Base-by-base conservation (phyloP, 1,140 invertebrate genomes). In the Sarcophaga bullata region DNA sequence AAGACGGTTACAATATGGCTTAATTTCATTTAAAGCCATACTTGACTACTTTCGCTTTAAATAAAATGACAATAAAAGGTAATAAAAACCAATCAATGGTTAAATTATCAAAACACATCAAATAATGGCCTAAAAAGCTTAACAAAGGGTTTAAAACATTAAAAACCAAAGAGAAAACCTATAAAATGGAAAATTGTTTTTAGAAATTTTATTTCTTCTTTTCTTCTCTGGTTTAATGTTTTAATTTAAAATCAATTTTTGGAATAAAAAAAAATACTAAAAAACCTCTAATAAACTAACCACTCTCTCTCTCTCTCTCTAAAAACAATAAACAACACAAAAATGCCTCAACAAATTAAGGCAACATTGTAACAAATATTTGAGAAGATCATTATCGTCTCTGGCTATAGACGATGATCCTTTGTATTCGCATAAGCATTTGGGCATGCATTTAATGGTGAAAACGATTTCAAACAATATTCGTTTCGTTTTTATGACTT, bases 201-300 rank as follows among this genome's bases (percentile, higher is more conserved):
- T 68, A 25, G 17, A 68, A 58, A 58, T 15, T 25, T 68, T n/a
- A n/a, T n/a, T n/a, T n/a, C n/a, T n/a, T n/a, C n/a, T 37, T 37
- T 37, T 37, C 25, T 37, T 37, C 25, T 37, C 25, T 2, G 25
- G 1, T 37, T 37, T 68, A 19, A 68, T 68, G 62, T 68, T 68
- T 68, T 68, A 19, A 68, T 68, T 68, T 68, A n/a, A 58, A 68
- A 68, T 68, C n/a, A 68, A 68, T 68, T 68, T 37, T 68, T 68
- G n/a, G 17, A 19, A n/a, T n/a, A n/a, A n/a, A n/a, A n/a, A 68
- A 10, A 68, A 68, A 68, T 8, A 68, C 62, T 68, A 68, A 47
- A 76, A 48, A 37, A 15, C n/a, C n/a, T n/a, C n/a, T n/a, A n/a
- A n/a, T n/a, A 11, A 76, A 76, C 37, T n/a, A n/a, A 76, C 47